phyloP scores from a whole-genome alignment of 2,797 vertebrate species.

The Sebastes cheni region DNA sequence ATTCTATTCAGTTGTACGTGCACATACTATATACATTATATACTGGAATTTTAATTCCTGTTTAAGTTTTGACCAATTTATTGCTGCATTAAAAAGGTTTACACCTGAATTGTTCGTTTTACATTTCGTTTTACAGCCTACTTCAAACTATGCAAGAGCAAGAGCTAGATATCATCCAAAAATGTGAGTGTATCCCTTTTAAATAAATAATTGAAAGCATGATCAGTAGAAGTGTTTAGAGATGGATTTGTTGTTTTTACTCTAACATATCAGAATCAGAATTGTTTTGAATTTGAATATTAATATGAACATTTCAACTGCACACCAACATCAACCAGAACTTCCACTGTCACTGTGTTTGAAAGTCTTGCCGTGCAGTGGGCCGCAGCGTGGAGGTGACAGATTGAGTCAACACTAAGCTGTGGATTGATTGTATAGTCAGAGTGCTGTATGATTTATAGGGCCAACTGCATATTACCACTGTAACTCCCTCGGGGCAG shows the following conservation, averaged over 20 bases:
- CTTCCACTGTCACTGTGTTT: background rate
- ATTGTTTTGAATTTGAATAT: background rate
- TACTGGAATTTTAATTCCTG: too few relatives aligned
- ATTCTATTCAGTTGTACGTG: too few relatives aligned
- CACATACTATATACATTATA: too few relatives aligned
- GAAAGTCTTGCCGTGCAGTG: background rate
- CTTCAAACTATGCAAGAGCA: background rate
- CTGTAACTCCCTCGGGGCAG: conserved; percentile 23
- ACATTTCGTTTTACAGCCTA: too few relatives aligned
- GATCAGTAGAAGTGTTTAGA: background rate
- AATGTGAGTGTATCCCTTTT: background rate
- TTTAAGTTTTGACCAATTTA: too few relatives aligned
- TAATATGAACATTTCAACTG: background rate
- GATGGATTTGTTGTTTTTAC: background rate
- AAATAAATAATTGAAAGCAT: background rate
- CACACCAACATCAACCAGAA: background rate
- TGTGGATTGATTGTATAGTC: conserved; percentile 47
- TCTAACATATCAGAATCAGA: background rate
- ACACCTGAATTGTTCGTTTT: too few relatives aligned
- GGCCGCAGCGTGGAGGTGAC: conserved; percentile 3
- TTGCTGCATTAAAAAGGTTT: too few relatives aligned
- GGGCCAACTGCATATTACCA: conserved; percentile 48
- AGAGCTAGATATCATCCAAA: background rate
- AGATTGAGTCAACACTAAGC: conserved; percentile 54
- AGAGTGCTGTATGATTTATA: conserved; percentile 58